Percentiles rank a stretch among this genome's conserved stretches.
Evolutionary conservation across 2,113 vertebrate genomes (phyloP).

Genomic region (Daboia siamensis): DNA sequence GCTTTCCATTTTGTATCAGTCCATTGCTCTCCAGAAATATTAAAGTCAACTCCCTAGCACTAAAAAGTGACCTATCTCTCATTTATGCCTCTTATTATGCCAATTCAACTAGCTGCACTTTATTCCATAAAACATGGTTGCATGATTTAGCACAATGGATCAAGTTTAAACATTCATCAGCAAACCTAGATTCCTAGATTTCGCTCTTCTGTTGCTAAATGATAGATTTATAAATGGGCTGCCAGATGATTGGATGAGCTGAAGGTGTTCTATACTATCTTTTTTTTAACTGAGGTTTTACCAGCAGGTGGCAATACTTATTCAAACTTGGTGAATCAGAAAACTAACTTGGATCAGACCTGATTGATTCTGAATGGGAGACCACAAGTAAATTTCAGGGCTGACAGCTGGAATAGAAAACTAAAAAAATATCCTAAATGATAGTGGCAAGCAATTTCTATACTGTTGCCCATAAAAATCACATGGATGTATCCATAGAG

Average conservation of each 20-base stretch:
- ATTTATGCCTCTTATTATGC: not conserved
- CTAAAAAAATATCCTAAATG: not conserved
- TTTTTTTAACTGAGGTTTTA: not conserved
- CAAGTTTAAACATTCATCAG: not conserved
- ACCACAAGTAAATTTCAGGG: not conserved
- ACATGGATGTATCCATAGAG: not conserved
- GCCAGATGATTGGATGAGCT: not conserved
- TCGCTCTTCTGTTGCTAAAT: not conserved
- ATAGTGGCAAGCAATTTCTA: not conserved
- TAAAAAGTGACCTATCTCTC: not conserved
- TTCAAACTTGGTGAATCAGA: not conserved
- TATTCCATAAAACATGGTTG: not conserved
- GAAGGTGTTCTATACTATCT: not conserved
- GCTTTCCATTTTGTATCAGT: not conserved
- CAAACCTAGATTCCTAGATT: not conserved
- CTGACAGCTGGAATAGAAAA: not conserved
- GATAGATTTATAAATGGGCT: not conserved
- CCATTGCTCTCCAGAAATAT: not conserved
- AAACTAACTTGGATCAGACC: not conserved
- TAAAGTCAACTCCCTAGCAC: not conserved
- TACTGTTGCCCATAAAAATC: not conserved
- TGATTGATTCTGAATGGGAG: not conserved
- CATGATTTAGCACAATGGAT: not conserved
- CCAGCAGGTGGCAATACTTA: not conserved
- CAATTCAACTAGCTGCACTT: not conserved